Percentiles rank a stretch among this genome's conserved stretches.
phyloP scores from a whole-genome alignment of 2,888 invertebrate genomes.

The Stegana nigrithorax region DNA sequence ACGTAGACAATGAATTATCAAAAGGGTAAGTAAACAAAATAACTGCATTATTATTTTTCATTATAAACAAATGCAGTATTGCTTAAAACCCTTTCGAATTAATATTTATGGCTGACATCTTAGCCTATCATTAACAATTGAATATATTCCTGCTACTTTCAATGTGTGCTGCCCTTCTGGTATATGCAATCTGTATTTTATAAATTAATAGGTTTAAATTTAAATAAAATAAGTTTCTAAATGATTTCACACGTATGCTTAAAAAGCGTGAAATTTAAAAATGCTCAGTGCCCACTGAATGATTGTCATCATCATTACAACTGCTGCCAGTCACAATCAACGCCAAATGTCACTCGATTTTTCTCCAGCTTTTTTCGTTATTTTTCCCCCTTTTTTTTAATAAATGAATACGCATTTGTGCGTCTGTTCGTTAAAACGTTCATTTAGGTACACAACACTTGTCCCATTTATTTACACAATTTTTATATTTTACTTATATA shows the following conservation, averaged over 20 bases:
- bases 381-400: neutral
- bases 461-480: too few relatives aligned
- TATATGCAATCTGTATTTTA: too few relatives aligned
- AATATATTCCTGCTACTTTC: too few relatives aligned
- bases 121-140: too few relatives aligned
- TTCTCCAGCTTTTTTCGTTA: neutral
- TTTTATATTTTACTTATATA: too few relatives aligned
- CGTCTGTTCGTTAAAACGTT: neutral
- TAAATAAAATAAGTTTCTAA: too few relatives aligned
- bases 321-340: conserved; percentile 8
- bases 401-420: neutral
- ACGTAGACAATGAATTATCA: conserved; percentile 65
- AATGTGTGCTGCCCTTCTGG: too few relatives aligned
- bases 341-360: conserved; percentile 2
- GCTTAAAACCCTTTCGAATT: neutral
- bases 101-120: too few relatives aligned
- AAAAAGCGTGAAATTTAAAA: neutral
- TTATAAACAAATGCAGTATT: neutral
- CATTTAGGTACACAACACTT: conserved; percentile 7
- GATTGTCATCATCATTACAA: too few relatives aligned
- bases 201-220: too few relatives aligned
- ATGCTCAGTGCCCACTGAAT: neutral
- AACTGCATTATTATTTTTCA: too few relatives aligned
- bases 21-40: conserved; percentile 59
- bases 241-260: too few relatives aligned